Conservation (phyloP, 2,888 invertebrate species). For the Nomada ferruginata region DNA sequence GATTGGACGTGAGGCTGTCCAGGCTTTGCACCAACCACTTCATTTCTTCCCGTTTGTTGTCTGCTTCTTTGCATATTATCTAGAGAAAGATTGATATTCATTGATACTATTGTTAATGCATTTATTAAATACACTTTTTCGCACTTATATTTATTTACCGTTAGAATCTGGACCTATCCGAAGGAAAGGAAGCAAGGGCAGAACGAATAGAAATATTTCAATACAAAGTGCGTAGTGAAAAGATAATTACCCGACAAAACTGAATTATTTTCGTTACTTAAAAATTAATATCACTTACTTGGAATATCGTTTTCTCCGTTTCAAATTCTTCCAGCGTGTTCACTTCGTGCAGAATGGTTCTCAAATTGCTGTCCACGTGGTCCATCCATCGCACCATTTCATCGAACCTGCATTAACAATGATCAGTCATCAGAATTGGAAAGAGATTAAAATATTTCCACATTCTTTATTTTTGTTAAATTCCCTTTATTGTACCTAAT, state of each 20-base stretch:
- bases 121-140: too few relatives aligned
- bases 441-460: neutral
- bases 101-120: neutral
- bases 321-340: slow-evolving; percentile 96
- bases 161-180: slow-evolving; percentile 79
- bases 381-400: slow-evolving; percentile 97
- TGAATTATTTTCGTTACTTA: neutral
- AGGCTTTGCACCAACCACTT: slow-evolving; percentile 97
- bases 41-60: slow-evolving; percentile 95
- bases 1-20: slow-evolving; percentile 93
- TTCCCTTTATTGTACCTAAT: too few relatives aligned
- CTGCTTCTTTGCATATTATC: slow-evolving; percentile 96
- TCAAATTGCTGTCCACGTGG: slow-evolving; percentile 92
- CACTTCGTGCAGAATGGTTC: slow-evolving; percentile 93
- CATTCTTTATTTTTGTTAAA: too few relatives aligned
- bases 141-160: slow-evolving; percentile 75
- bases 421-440: too few relatives aligned
- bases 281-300: slow-evolving; percentile 86
- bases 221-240: neutral
- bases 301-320: slow-evolving; percentile 94
- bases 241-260: neutral
- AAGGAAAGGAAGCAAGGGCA: slow-evolving; percentile 63
- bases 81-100: slow-evolving; percentile 80
- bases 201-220: slow-evolving; percentile 11
- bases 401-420: slow-evolving; percentile 85